These are phyloP conservation scores for Argopecten irradians DNA, from an alignment of 1,140 invertebrate genomes.

Conservation along the genomic window DNA sequence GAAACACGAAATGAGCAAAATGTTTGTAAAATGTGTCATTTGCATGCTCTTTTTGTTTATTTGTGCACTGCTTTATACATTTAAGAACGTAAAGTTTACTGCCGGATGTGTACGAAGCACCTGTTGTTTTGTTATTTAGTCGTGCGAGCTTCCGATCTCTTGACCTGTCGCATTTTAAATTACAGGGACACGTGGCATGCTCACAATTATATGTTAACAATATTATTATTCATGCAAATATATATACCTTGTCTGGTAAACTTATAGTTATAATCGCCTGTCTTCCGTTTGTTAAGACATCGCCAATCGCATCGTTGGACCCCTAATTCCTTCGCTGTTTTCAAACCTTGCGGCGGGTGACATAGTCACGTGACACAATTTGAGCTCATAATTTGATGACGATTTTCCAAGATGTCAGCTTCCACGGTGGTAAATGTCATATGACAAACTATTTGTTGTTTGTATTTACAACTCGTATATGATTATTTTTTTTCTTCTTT, in stretches of 20 bases:
- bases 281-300: background rate
- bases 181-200: background rate
- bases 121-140: background rate
- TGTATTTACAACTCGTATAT: background rate
- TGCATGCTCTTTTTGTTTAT: background rate
- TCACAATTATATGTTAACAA: background rate
- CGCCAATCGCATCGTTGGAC: background rate
- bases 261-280: background rate
- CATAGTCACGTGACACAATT: background rate
- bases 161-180: background rate
- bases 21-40: too few relatives aligned
- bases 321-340: background rate
- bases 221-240: background rate
- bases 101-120: background rate
- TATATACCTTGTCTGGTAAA: background rate
- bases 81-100: too few relatives aligned
- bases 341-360: constrained; percentile 13
- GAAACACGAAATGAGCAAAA: too few relatives aligned
- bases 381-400: background rate
- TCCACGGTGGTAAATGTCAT: constrained; percentile 3
- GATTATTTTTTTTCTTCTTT: background rate
- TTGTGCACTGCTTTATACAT: too few relatives aligned
- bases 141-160: background rate
- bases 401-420: constrained; percentile 15
- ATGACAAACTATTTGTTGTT: background rate